phyloP scores from a whole-genome alignment of 2,113 vertebrate genomes.

The Serilophus lunatus region DNA sequence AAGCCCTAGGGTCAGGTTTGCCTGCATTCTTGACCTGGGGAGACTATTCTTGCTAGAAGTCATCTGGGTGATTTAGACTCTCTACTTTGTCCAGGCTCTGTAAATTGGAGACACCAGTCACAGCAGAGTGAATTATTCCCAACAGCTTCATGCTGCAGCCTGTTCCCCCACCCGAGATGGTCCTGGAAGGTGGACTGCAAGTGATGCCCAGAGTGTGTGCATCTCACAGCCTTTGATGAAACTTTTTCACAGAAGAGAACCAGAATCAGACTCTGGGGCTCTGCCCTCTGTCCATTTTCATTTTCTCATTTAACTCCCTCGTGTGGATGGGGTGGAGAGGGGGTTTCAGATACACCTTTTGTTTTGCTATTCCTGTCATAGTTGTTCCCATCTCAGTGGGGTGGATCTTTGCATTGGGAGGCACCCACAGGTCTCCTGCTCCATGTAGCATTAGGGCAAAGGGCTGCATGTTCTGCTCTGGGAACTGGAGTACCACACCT shows the following conservation, averaged over 20 bases:
- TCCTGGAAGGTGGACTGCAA: neutral
- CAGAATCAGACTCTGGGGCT: neutral
- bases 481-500: neutral
- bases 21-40: conserved; percentile 36
- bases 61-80: neutral
- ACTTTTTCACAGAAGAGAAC: neutral
- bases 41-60: neutral
- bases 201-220: neutral
- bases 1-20: conserved; percentile 35
- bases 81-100: neutral
- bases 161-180: neutral
- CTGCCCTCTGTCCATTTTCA: neutral
- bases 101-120: neutral
- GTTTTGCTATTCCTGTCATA: rapidly evolving
- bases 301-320: neutral
- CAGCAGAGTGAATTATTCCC: neutral
- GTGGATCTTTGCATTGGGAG: neutral
- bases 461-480: neutral
- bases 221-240: neutral
- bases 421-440: rapidly evolving
- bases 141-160: neutral
- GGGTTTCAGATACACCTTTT: neutral
- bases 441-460: rapidly evolving
- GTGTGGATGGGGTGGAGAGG: neutral
- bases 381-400: rapidly evolving